Base-by-base conservation (phyloP, 2,113 vertebrate species). In the Alectura lathami region DNA sequence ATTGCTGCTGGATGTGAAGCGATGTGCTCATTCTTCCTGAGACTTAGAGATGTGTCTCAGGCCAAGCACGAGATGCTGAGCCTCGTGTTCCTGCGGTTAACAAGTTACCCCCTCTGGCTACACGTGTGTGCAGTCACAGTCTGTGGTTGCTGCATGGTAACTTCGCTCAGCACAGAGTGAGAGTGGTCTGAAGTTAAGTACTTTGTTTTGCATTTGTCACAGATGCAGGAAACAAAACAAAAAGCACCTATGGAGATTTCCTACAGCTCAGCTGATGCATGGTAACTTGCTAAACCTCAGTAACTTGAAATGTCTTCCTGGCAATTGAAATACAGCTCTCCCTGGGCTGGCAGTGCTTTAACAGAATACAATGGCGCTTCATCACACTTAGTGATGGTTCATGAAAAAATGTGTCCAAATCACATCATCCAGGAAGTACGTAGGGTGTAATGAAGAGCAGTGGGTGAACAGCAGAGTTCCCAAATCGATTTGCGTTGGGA, bases 391-490 rank as follows among this genome's bases (percentile, higher is more conserved):
- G 62, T 16, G 86, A 78, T 42, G 74, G 18, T 23, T 80, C 70
- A 16, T 66, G 11, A 78, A 84, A 91, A 83, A 68, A 9, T 3
- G 30, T 8, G 4, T 43, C 62, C 86, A 21, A 70, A 83, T 82
- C 43, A 45, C 57, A 75, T 88, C 68, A 48, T 86, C 20, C 90
- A 92, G 96, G 95, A 96, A 94, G 56, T 34, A 64, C 36, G 45
- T 90, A 43, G 95, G 93, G 50, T 8, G 86, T 69, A 92, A 93
- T 86, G 86, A 86, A 93, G 94, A 91, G 83, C 32, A 88, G 92
- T 73, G 88, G 88, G 94, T 94, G 92, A 96, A 95, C 94, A 95
- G 94, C 88, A 95, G 86, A 92, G 86, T 72, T 97, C 91, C 91
- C 90, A 93, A 76, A 93, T 79, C 81, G 22, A 66, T 88, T 63